These are phyloP conservation scores for Ferrisia virgata DNA, from an alignment of 2,888 invertebrate genomes.

Conservation along the genomic window DNA sequence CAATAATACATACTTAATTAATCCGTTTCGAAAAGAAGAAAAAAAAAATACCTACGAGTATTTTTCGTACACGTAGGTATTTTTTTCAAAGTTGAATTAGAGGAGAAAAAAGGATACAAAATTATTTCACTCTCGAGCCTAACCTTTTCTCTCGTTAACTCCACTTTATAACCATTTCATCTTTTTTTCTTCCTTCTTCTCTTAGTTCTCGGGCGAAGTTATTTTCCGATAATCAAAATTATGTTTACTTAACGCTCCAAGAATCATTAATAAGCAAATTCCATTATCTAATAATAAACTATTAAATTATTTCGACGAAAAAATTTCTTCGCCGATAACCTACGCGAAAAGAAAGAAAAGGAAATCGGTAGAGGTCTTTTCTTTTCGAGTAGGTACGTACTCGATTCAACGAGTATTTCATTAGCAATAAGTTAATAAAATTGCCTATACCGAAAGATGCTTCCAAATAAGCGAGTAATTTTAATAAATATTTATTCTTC, in stretches of 20 bases:
- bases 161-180: neutral
- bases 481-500: conserved; percentile 2
- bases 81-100: neutral
- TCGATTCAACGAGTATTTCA: neutral
- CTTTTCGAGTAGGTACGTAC: neutral
- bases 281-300: neutral
- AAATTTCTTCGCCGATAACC: neutral
- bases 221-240: neutral
- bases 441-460: neutral
- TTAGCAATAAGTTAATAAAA: neutral
- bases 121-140: neutral
- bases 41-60: no score
- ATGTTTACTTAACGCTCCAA: neutral
- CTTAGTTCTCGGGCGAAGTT: neutral
- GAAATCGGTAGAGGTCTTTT: neutral
- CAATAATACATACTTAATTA: neutral
- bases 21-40: neutral
- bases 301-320: conserved; percentile 13
- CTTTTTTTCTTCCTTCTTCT: neutral
- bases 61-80: neutral
- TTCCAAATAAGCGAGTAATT: neutral
- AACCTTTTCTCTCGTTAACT: neutral
- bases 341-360: neutral
- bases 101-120: neutral
- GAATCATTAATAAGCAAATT: neutral